These are phyloP conservation scores for Melanotus villosus DNA, from an alignment of 2,888 invertebrate species.

Conservation along the genomic window DNA sequence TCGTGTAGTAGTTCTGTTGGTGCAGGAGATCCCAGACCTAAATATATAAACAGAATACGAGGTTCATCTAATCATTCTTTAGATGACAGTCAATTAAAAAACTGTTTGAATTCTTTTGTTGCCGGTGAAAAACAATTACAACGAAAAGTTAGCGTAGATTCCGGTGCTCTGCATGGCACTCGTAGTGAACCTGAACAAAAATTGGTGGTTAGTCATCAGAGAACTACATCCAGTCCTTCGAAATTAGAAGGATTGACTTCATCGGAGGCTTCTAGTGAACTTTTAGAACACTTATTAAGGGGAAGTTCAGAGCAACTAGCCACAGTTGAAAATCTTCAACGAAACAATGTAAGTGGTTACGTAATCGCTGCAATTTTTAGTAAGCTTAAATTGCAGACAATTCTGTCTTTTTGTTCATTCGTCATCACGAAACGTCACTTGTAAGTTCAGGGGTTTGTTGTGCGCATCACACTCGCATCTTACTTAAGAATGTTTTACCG, in stretches of 20 bases:
- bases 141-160: constrained; percentile 62
- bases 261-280: constrained; percentile 74
- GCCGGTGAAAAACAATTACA: constrained; percentile 54
- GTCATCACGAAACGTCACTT: no score
- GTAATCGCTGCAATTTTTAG: not conserved
- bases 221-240: constrained; percentile 85
- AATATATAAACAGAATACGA: constrained; percentile 62
- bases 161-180: constrained; percentile 66
- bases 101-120: constrained; percentile 48
- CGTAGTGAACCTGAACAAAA: constrained; percentile 64
- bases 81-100: constrained; percentile 69
- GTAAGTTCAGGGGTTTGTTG: no score
- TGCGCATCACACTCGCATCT: no score
- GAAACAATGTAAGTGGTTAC: constrained; percentile 62
- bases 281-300: constrained; percentile 82
- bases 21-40: constrained; percentile 58
- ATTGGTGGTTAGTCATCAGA: constrained; percentile 76
- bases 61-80: constrained; percentile 71
- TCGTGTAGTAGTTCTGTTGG: constrained; percentile 58
- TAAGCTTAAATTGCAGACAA: not conserved
- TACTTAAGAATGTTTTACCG: no score
- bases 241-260: constrained; percentile 76
- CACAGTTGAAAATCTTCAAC: constrained; percentile 68
- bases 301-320: constrained; percentile 86
- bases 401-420: no score